Evolutionary conservation across 2,113 vertebrate species (phyloP), one percentile per base, ranked within the genome.

Genomic region (Cyanistes caeruleus): DNA sequence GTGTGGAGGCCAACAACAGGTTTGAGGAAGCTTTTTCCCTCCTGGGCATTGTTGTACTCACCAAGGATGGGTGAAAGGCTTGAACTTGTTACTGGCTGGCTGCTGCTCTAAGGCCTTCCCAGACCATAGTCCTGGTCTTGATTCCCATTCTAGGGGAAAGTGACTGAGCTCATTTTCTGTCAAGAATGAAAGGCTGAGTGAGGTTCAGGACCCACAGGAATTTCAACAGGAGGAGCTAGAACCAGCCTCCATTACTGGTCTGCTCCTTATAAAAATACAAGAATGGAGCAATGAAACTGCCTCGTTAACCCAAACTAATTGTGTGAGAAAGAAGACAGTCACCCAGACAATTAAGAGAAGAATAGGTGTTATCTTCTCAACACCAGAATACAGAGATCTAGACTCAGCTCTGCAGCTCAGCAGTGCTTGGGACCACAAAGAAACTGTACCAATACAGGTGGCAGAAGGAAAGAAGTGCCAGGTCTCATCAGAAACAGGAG

Each of bases 21-120:
- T 84, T 25, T 59, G 77, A 89, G 84, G 90, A 94, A 95, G 93
- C 39, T 52, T 37, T 28, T 84, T 86, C 35, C 88, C 88, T 89
- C 88, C 49, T n/a, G 88, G 92, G 95, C 93, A 91, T 91, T 84
- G 70, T 3, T 94, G 90, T 95, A 93, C 90, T 87, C 88, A 92
- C 30, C 63, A 44, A 23, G 56, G 52, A 33, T 44, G 72, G 85
- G 83, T 81, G 83, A 82, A 86, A 81, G 56, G 64, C 76, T 92
- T 94, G 78, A 94, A 95, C 80, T 78, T 94, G 86, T 74, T 81
- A 56, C 56, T 35, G 72, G 56, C 15, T 89, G 88, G 93, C 90
- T 91, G 92, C 95, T 83, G 52, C 72, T 92, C 72, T 62, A 56
- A 93, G 48, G n/a, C 68, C 60, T 86, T 77, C 56, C 79, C 5